Evolutionary conservation across 2,113 vertebrate genomes (phyloP).

Genomic region (Corvus hawaiiensis): DNA sequence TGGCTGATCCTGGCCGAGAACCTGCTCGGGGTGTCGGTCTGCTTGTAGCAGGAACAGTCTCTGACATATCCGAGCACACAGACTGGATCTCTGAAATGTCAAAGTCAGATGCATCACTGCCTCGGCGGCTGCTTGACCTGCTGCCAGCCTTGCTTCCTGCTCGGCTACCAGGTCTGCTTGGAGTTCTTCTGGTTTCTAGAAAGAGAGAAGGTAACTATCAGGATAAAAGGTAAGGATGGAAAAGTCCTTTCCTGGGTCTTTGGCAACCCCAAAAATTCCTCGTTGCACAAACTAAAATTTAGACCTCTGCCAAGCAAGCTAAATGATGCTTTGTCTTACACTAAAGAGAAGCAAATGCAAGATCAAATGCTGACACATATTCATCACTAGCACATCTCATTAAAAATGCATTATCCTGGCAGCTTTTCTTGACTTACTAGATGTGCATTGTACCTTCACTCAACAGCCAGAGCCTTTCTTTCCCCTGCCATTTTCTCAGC

Average conservation of each 20-base stretch:
- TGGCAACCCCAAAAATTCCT: not conserved
- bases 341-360: not conserved
- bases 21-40: constrained; percentile 80
- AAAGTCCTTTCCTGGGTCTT: not conserved
- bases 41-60: constrained; percentile 80
- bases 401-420: not conserved
- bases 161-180: constrained; percentile 84
- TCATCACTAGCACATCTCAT: not conserved
- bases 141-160: constrained; percentile 95
- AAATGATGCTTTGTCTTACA: not conserved
- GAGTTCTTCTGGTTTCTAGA: constrained; percentile 80
- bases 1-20: constrained; percentile 81
- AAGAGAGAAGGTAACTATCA: not conserved
- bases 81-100: constrained; percentile 99
- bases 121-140: constrained; percentile 91
- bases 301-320: not conserved
- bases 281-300: not conserved
- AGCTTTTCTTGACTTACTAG: not conserved
- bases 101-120: constrained; percentile 96
- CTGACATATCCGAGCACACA: constrained; percentile 89
- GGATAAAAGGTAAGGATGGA: not conserved
- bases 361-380: not conserved
- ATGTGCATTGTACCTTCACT: not conserved
- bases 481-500: not conserved
- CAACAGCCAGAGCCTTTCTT: not conserved